Percentiles rank a stretch among this genome's conserved stretches.
These are phyloP conservation scores for Gryon sp. DNA, from an alignment of 1,140 invertebrate genomes.

Conservation along the genomic window DNA sequence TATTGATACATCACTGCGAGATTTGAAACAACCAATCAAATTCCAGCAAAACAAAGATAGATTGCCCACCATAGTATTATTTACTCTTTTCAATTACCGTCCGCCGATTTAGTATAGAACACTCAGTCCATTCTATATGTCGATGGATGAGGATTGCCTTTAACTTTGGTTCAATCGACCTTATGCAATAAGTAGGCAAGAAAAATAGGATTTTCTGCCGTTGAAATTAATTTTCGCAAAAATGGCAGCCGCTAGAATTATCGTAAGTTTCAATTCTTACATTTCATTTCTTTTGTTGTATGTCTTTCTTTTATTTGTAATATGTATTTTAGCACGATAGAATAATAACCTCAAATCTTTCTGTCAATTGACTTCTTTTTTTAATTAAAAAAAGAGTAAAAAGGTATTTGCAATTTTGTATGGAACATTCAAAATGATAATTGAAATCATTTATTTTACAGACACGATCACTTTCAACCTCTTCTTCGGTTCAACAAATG, in stretches of 20 bases:
- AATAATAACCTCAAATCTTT: slow-evolving; percentile 21
- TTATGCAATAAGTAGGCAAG: slow-evolving; percentile 41
- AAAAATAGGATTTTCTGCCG: slow-evolving; percentile 9
- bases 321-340: not conserved
- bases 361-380: slow-evolving; percentile 2
- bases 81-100: no score
- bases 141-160: no score
- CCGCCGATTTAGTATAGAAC: no score
- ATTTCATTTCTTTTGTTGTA: not conserved
- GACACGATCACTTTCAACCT: slow-evolving; percentile 29
- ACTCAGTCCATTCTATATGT: no score
- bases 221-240: slow-evolving; percentile 2
- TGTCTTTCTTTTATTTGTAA: not conserved
- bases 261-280: slow-evolving; percentile 19
- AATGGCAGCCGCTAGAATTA: slow-evolving; percentile 43
- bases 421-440: slow-evolving; percentile 6
- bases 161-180: slow-evolving; percentile 2
- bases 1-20: no score
- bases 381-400: no score
- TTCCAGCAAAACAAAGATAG: no score
- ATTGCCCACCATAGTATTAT: no score
- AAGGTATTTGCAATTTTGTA: not conserved
- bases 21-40: no score
- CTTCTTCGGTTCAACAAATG: slow-evolving; percentile 24
- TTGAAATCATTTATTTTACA: slow-evolving; percentile 12